Base-by-base conservation (phyloP, 1,140 invertebrate species). In the Ceratitis capitata region DNA sequence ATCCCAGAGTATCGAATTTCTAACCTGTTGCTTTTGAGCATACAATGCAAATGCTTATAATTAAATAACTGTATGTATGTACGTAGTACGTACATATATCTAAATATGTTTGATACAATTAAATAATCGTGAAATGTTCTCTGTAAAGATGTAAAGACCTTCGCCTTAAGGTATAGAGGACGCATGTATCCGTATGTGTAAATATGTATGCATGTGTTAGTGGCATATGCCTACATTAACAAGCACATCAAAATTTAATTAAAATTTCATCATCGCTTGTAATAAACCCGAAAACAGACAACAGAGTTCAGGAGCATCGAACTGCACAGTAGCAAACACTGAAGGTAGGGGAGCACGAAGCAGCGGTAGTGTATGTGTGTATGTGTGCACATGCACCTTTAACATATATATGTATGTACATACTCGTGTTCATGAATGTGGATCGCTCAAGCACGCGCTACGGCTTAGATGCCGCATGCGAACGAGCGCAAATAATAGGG, bases 171-270 rank as follows among this genome's bases (percentile, higher is more conserved):
- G 26, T 12, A 12, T 61, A 26, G n/a, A 56, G 51, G 7, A 61
- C 26, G 29, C 29, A 56, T 16, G 3, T 56, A 4, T 56, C 51
- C 51, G 51, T 53, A 61, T 32, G 29, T 61, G 29, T 26, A 61
- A 12, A 9, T 14, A 58, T 19, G 58, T 12, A 61, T 61, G 58
- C 23, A 56, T 23, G 58, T 61, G 26, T 61, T 61, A 23, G 14
- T 61, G 78, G 47, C 78, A 85, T 85, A 85, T 83, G 74, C 74
- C 32, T 53, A 85, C 78, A 86, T 86, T 86, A 86, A 86, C 85
- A 84, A 84, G 56, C 85, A 74, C 85, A 84, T 86, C 85, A 86
- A 86, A 85, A 86, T 86, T 86, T 86, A 86, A 86, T 86, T 86
- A 86, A 86, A 86, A 84, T 86, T 86, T 82, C 85, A 83, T 86